Evolutionary conservation across 2,797 vertebrate genomes (phyloP), one percentile per base, ranked within the genome.

Genomic region (Esox lucius): DNA sequence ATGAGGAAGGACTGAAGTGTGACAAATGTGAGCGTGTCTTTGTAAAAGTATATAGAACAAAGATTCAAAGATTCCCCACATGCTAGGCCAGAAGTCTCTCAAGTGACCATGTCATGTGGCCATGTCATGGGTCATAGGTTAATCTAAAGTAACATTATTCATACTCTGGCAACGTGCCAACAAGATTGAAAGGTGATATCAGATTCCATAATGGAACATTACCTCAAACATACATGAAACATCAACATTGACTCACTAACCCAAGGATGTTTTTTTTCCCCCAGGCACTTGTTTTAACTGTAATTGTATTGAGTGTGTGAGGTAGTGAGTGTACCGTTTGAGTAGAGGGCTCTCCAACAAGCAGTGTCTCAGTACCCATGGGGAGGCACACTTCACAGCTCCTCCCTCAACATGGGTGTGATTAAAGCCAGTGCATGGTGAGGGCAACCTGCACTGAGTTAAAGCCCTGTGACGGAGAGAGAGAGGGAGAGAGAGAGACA

Each of bases 341-440:
- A 79, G 74, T 15, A 67, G 53, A 48, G 75, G 79, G 73, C 84
- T 85, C 83, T 70, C 77, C 78, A 70, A 73, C 53, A 70, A 66
- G 31, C 56, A 68, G 80, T 12, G 78, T 78, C 84, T 83, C 24
- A 1, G 73, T 74, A 79, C 85, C 84, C 79, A 85, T 78, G 86
- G 75, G 4, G 48, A 24, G n/a, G 71, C 81, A 83, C 84, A 86
- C 76, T 89, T 86, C 88, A 87, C 77, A 81, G 85, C 91, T 89
- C 90, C 91, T 87, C 91, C 91, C 85, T 84, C 56, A 89, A 90
- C 68, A 81, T 76, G 86, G 73, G 90, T 87, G 84, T 87, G 89
- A 93, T 89, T 88, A 86, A 72, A 91, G 88, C 87, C 89, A 89
- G 88, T 85, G 83, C 87, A 88, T 80, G 85, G 85, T 92, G 84